Percentiles rank a stretch among this genome's conserved stretches.
Evolutionary conservation across 1,140 invertebrate genomes (phyloP).

Genomic region (Drosophila baimaii): DNA sequence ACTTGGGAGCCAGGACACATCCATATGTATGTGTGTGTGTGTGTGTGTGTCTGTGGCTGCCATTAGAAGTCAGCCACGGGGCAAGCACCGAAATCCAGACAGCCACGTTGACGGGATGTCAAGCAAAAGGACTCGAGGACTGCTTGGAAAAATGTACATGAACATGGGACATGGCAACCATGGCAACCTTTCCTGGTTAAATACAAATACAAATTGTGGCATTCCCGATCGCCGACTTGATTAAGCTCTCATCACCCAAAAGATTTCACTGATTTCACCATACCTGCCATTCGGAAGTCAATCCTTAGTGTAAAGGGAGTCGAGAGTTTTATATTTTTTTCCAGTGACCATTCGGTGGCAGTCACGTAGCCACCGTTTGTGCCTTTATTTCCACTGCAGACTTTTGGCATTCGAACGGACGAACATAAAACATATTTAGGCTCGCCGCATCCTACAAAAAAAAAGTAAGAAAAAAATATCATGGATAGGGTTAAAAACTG

Average conservation of each 20-base stretch:
- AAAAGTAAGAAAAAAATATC: background rate
- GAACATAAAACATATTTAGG: constrained; percentile 61
- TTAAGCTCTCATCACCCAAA: background rate
- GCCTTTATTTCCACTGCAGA: constrained; percentile 35
- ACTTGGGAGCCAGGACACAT: constrained; percentile 14
- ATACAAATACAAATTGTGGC: background rate
- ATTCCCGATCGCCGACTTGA: background rate
- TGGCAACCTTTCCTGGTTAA: background rate
- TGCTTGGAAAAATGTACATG: constrained; percentile 20
- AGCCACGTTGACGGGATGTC: constrained; percentile 59
- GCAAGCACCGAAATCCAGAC: constrained; percentile 55
- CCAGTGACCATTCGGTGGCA: background rate
- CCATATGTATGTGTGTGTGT: constrained; percentile 10
- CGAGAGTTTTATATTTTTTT: no score
- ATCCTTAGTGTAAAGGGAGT: no score
- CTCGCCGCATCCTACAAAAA: constrained; percentile 11
- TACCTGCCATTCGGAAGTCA: no score
- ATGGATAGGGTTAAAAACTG: constrained; percentile 18
- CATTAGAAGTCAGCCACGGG: constrained; percentile 55
- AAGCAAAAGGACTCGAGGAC: constrained; percentile 50
- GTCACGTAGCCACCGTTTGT: background rate
- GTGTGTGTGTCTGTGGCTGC: constrained; percentile 35
- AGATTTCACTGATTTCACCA: background rate
- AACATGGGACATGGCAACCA: constrained; percentile 20
- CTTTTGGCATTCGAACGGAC: constrained; percentile 24